A percentile compares a stretch with the other conserved stretches of the same genome.
Conservation (phyloP, 2,113 vertebrate genomes). For the Papio anubis region DNA sequence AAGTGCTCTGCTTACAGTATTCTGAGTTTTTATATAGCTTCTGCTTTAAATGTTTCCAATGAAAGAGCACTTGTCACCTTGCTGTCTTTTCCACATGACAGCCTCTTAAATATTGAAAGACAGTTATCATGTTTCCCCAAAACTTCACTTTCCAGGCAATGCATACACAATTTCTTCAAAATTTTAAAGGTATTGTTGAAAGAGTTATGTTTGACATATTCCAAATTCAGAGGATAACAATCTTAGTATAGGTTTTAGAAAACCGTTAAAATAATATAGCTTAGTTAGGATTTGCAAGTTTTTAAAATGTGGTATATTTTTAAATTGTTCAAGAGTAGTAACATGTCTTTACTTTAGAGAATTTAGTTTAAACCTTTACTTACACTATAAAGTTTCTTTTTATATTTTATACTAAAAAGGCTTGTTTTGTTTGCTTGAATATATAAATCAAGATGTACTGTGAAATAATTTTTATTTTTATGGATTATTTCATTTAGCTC, state of each 20-base stretch:
- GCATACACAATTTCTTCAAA: not conserved
- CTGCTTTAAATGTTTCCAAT: not conserved
- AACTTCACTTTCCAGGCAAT: not conserved
- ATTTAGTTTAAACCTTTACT: not conserved
- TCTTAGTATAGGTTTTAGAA: not conserved
- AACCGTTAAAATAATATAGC: not conserved
- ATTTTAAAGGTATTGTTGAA: conserved; percentile 7
- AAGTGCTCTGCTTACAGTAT: not conserved
- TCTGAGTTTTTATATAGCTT: not conserved
- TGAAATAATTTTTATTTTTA: not conserved
- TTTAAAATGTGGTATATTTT: not conserved
- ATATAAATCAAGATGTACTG: not conserved
- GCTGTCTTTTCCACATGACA: not conserved
- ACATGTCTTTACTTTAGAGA: not conserved
- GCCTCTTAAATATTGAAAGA: conserved; percentile 28
- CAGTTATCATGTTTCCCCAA: not conserved
- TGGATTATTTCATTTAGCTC: not conserved
- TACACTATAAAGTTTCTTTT: not conserved
- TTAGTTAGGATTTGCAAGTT: not conserved
- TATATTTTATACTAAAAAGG: not conserved
- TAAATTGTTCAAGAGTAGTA: not conserved
- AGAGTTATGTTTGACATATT: not conserved
- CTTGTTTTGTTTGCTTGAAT: not conserved
- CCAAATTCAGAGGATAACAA: not conserved
- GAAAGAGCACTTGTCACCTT: not conserved